Percentiles rank a stretch among this genome's conserved stretches.
Evolutionary conservation across 2,113 vertebrate species (phyloP).

Genomic region (Podiceps cristatus): DNA sequence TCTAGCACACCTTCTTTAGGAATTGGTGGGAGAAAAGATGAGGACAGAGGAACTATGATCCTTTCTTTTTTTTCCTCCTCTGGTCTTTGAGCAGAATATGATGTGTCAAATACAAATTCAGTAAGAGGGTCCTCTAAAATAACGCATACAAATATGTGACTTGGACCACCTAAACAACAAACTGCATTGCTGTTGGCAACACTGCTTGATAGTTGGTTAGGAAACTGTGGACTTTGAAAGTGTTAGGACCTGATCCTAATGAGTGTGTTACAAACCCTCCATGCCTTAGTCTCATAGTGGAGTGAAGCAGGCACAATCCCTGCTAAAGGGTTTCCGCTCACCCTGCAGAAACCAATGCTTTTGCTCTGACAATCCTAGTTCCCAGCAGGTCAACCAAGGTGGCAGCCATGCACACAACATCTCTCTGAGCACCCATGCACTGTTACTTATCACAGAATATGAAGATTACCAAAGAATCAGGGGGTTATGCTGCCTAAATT

Average conservation of each 20-base stretch:
- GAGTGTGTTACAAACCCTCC: not conserved
- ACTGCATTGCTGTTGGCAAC: not conserved
- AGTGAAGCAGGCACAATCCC: not conserved
- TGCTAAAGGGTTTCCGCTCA: not conserved
- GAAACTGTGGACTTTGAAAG: not conserved
- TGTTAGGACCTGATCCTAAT: not conserved
- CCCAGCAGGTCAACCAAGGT: not conserved
- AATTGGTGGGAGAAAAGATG: not conserved
- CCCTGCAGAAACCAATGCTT: not conserved
- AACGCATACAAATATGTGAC: not conserved
- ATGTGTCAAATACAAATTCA: not conserved
- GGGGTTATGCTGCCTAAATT: not conserved
- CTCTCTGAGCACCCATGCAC: not conserved
- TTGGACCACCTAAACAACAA: not conserved
- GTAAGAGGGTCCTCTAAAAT: not conserved
- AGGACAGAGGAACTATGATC: not conserved
- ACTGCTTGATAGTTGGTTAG: not conserved
- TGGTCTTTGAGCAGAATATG: not conserved
- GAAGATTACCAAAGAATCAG: not conserved
- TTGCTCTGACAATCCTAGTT: not conserved
- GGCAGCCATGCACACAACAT: not conserved
- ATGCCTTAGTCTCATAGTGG: not conserved
- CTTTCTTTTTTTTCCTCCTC: not conserved
- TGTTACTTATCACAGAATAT: not conserved
- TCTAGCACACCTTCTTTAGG: not conserved